Evolutionary conservation across 2,113 vertebrate genomes (phyloP).

Genomic region (Conger conger): DNA sequence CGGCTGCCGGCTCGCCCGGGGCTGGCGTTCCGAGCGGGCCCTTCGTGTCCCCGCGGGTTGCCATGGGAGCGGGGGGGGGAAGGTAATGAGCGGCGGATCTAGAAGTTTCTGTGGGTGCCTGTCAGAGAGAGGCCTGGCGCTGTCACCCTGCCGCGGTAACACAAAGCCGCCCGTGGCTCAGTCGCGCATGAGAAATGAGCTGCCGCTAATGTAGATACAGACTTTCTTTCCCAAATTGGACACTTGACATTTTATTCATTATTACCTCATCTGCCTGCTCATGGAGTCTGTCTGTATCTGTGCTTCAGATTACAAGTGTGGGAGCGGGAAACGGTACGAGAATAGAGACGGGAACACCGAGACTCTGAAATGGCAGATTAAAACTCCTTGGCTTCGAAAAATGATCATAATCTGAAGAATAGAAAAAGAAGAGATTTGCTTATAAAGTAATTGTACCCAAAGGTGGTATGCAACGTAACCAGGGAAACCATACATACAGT

Average conservation of each 20-base stretch:
- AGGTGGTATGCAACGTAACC: neutral
- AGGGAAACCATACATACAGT: too few species aligned
- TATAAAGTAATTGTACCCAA: neutral
- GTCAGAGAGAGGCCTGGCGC: neutral
- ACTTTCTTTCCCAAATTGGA: neutral
- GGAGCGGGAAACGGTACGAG: neutral
- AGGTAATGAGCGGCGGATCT: slow-evolving; percentile 16
- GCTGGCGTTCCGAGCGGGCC: neutral
- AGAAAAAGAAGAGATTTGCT: neutral
- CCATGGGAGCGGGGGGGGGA: slow-evolving; percentile 55
- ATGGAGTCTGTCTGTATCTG: neutral
- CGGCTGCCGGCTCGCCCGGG: neutral
- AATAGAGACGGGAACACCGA: neutral
- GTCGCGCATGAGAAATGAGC: slow-evolving; percentile 6
- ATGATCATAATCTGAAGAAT: neutral
- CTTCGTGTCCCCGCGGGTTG: slow-evolving; percentile 53
- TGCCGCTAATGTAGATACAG: slow-evolving; percentile 14
- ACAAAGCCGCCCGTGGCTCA: neutral
- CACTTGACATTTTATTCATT: slow-evolving; percentile 11
- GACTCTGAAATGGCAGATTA: neutral
- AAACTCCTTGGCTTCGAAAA: neutral
- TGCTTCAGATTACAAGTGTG: neutral
- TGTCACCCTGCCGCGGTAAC: neutral
- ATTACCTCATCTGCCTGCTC: neutral
- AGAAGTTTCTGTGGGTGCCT: neutral